phyloP scores from a whole-genome alignment of 2,113 vertebrate species.

The Spea bombifrons region DNA sequence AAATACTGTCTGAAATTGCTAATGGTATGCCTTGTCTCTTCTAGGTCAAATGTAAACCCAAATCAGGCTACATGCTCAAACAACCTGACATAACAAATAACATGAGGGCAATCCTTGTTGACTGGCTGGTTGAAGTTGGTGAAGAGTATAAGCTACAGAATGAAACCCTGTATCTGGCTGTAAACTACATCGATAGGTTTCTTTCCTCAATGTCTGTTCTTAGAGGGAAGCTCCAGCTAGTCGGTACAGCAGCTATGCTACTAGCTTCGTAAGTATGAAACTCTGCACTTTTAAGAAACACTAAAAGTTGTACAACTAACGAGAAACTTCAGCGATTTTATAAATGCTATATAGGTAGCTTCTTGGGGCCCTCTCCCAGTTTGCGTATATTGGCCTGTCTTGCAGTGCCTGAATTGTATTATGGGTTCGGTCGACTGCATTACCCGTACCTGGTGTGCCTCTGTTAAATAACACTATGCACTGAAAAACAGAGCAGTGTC shows the following conservation, averaged over 20 bases:
- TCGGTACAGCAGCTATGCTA: conserved; percentile 96
- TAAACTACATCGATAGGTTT: conserved; percentile 97
- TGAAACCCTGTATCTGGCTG: conserved; percentile 91
- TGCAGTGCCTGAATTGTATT: no score
- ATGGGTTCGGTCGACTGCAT: no score
- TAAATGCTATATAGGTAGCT: no score
- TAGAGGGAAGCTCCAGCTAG: conserved; percentile 93
- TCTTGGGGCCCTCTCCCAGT: no score
- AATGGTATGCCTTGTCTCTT: not conserved
- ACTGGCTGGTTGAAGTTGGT: conserved; percentile 97
- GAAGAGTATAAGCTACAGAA: conserved; percentile 97
- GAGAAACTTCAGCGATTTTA: no score
- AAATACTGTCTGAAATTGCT: no score
- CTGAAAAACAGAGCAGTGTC: no score
- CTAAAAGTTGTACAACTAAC: no score
- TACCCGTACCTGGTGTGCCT: no score
- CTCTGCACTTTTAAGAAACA: no score
- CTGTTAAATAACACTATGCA: no score
- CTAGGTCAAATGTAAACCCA: conserved; percentile 87
- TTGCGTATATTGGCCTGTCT: no score
- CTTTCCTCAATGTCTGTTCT: conserved; percentile 97
- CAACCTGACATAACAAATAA: conserved; percentile 95
- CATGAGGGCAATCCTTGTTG: conserved; percentile 95
- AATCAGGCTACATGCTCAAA: conserved; percentile 92
- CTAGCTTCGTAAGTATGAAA: conserved; percentile 85